phyloP scores from a whole-genome alignment of 2,888 invertebrate genomes.

The Synanthedon vespiformis region DNA sequence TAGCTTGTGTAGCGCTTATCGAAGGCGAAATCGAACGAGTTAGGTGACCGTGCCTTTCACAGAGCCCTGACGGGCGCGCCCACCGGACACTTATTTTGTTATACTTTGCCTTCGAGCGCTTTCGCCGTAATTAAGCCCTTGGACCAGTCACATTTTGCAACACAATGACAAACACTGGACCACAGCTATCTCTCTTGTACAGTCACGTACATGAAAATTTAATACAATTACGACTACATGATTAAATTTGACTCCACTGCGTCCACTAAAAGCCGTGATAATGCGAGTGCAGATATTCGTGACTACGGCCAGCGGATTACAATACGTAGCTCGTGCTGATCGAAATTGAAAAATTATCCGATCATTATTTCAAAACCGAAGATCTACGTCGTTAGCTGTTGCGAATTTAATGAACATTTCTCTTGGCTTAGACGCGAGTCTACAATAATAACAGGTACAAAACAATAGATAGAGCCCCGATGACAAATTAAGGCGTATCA shows the following conservation, averaged over 20 bases:
- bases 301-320: conserved; percentile 31
- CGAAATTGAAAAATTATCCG: conserved; percentile 36
- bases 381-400: conserved; percentile 29
- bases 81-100: conserved; percentile 20
- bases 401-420: conserved; percentile 30
- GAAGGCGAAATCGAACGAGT: conserved; percentile 43
- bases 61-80: conserved; percentile 33
- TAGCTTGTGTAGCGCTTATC: conserved; percentile 33
- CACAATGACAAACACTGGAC: not conserved
- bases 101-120: conserved; percentile 17
- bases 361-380: conserved; percentile 39
- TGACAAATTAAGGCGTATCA: conserved; percentile 16
- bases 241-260: conserved; percentile 11
- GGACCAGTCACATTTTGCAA: conserved; percentile 12
- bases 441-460: conserved; percentile 5
- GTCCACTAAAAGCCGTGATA: conserved; percentile 10
- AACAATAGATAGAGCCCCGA: conserved; percentile 18
- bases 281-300: conserved; percentile 15
- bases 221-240: not conserved
- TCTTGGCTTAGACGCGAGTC: conserved; percentile 12
- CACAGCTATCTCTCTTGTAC: not conserved
- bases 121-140: conserved; percentile 19
- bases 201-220: not conserved
- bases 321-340: conserved; percentile 36
- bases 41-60: conserved; percentile 54